Evolutionary conservation across 2,888 invertebrate species (phyloP).

Genomic region (Loripinus fragilis): DNA sequence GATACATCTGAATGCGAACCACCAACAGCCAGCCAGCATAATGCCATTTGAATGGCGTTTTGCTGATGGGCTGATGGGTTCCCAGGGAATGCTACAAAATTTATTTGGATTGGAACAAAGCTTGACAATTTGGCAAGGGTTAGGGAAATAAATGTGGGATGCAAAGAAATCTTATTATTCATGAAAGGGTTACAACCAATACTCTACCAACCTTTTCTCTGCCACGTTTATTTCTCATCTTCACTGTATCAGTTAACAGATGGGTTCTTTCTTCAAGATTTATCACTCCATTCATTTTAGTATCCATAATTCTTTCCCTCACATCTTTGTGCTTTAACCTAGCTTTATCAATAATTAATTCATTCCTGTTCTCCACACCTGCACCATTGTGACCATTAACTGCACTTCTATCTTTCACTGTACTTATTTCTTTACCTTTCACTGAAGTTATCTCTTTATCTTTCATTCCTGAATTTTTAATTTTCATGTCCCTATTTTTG

Average conservation of each 20-base stretch:
- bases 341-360: not conserved
- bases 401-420: not conserved
- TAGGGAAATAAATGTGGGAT: too few species aligned
- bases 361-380: not conserved
- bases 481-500: not conserved
- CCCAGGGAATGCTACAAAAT: too few species aligned
- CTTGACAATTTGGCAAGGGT: too few species aligned
- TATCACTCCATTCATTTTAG: not conserved
- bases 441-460: not conserved
- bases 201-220: not conserved
- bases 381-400: not conserved
- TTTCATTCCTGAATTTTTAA: not conserved
- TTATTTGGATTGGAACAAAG: too few species aligned
- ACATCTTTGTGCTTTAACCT: not conserved
- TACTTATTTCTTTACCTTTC: not conserved
- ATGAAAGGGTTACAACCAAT: too few species aligned
- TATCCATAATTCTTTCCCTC: not conserved
- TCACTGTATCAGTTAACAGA: not conserved
- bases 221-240: not conserved
- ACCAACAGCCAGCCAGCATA: too few species aligned
- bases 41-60: too few species aligned
- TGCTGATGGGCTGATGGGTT: too few species aligned
- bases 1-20: too few species aligned
- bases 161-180: too few species aligned
- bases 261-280: not conserved